Percentiles rank a stretch among this genome's conserved stretches.
phyloP scores from a whole-genome alignment of 2,113 vertebrate species.

The Ahaetulla prasina region DNA sequence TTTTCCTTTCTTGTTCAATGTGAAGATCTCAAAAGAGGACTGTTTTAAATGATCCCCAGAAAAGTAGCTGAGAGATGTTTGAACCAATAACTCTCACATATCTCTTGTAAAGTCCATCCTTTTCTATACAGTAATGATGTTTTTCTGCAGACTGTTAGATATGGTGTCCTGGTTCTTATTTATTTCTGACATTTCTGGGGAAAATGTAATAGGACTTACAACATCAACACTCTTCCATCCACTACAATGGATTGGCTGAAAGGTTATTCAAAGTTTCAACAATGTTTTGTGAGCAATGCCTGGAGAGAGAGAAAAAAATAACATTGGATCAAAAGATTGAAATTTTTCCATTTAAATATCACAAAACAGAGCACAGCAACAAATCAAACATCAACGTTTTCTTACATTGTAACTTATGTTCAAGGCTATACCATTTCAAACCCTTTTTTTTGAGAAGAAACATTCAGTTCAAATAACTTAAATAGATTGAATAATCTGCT shows the following conservation, averaged over 20 bases:
- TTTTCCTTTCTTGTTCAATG: background rate
- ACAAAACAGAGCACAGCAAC: background rate
- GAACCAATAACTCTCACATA: background rate
- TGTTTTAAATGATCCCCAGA: background rate
- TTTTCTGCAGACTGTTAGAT: background rate
- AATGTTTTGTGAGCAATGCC: background rate
- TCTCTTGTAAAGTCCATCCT: background rate
- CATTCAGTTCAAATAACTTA: background rate
- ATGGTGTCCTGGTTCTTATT: background rate
- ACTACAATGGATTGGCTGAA: background rate
- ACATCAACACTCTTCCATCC: background rate
- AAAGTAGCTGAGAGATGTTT: background rate
- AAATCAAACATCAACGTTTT: background rate
- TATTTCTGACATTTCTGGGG: background rate
- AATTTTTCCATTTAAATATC: background rate
- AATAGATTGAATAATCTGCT: background rate
- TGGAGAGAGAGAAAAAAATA: background rate
- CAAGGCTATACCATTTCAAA: background rate
- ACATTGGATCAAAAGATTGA: background rate
- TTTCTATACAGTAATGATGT: background rate
- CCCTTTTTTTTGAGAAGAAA: background rate
- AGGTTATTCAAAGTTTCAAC: background rate
- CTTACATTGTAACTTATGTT: background rate
- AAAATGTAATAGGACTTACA: background rate
- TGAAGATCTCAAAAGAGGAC: background rate